Base-by-base conservation (phyloP, 1,140 invertebrate genomes). In the Oscheius sp. region DNA sequence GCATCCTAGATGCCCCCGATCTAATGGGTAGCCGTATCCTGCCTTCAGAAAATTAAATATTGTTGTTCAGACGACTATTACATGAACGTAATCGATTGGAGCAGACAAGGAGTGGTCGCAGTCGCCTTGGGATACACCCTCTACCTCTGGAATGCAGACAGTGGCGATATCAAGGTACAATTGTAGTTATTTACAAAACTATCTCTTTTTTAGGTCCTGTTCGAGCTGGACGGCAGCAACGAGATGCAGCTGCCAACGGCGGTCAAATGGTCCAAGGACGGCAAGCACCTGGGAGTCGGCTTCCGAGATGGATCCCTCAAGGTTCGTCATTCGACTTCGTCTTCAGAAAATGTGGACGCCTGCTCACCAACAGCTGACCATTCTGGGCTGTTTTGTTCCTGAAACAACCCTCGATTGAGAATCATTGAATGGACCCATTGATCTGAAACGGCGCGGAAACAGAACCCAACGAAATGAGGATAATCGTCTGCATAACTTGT, bases 1-100 rank as follows among this genome's bases (percentile, higher is more conserved):
- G 59, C 46, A 69, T 68, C n/a, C 38, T 74, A 2, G 72, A 74
- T 68, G 72, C 68, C 18, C 72, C 72, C 15, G 52, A 38, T 28
- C 55, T 74, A n/a, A 67, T 55, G 20, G 38, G 68, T 70, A 28
- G 20, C 31, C 45, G n/a, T n/a, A 59, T 59, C 23, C 23, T 59
- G 13, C 34, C 1, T 20, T 68, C n/a, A 68, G 7, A 45, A 23
- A 3, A 45, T 28, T 18, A 1, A 2, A 3, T 23, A 2, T 52
- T 55, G 2, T 36, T 23, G 31, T 68, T 58, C 26, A 71, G 72
- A 67, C 23, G 72, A 74, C 29, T 38, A 61, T 10, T 74, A 74
- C 38, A 73, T 59, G 15, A 52, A 69, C 10, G 35, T 73, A 42
- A 28, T 74, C 15, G 72, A 74, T 28, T 74, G 72, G 72, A 52